Evolutionary conservation across 1,140 invertebrate genomes (phyloP).

Genomic region (Pentalonia nigronervosa): DNA sequence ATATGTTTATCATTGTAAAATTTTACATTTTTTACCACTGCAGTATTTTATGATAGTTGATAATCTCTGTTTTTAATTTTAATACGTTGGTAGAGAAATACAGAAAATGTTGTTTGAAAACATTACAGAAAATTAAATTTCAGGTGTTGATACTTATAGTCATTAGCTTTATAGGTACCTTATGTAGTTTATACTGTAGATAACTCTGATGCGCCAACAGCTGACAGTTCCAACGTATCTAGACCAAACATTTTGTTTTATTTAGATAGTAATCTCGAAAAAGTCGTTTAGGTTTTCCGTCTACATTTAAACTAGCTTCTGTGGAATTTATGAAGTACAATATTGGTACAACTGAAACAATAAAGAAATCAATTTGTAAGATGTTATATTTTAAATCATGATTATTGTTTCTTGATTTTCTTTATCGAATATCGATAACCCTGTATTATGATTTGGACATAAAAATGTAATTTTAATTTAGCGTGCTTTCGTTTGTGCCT

Average conservation of each 20-base stretch:
- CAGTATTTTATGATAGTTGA: not conserved
- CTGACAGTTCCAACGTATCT: not conserved
- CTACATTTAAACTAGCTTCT: not conserved
- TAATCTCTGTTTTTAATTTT: not conserved
- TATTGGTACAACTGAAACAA: not conserved
- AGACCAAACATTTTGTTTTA: not conserved
- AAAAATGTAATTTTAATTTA: not conserved
- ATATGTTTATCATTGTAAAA: too few relatives aligned
- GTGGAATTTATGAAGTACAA: not conserved
- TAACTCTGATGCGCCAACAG: not conserved
- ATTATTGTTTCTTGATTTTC: not conserved
- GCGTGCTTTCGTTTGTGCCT: not conserved
- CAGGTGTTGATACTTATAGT: not conserved
- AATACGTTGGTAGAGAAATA: not conserved
- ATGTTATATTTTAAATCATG: not conserved
- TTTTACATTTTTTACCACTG: too few relatives aligned
- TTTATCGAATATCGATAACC: not conserved
- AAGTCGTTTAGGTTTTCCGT: not conserved
- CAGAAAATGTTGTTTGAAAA: not conserved
- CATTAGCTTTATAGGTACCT: not conserved
- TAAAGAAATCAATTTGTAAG: not conserved
- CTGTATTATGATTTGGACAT: not conserved
- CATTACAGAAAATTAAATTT: not conserved
- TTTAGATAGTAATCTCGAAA: not conserved
- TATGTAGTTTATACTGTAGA: not conserved